Base-by-base conservation (phyloP, 2,113 vertebrate species). In the Myodes glareolus region DNA sequence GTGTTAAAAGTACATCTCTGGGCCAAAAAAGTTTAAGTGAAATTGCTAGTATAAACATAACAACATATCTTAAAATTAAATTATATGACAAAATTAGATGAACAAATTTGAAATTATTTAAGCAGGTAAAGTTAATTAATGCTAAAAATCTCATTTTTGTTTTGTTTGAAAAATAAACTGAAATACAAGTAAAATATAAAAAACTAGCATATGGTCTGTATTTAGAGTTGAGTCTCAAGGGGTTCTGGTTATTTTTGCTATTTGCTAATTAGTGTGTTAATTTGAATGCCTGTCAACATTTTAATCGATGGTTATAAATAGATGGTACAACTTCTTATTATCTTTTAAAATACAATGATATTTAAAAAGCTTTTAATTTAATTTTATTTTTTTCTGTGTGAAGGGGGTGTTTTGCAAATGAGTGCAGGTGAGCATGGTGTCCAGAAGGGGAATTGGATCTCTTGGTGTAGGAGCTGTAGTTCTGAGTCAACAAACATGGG, bases 1-100 rank as follows among this genome's bases (percentile, higher is more conserved):
- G 42, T 77, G 16, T 92, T 77, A 84, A 67, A 82, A 70, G 80
- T 95, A 85, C 10, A 94, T 36, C 73, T 36, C 36, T 61, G 73
- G 67, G 36, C 1, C 70, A 88, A 88, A 85, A 4, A 36, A 88
- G 14, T n/a, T 65, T 68, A 85, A 75, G 7, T 11, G 42, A 94
- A 95, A 67, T 55, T 93, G 29, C 80, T 58, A 25, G 2, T 63
- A 39, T 55, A 88, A 47, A 92, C 42, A 58, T 52, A 90, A 3
- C 5, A 45, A 89, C 42, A 45, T 31, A 61, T 52, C 19, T 77
- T 85, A 17, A 68, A 47, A 42, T 63, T 52, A 76, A 85, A 86
- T 61, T 76, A 73, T 19, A 78, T 94, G n/a, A 90, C 65, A 96
- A 94, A 95, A 63, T 63, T 70, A 52, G 33, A 68, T 52, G 63